Conservation (phyloP, 2,113 vertebrate species). For the Isichthys henryi region DNA sequence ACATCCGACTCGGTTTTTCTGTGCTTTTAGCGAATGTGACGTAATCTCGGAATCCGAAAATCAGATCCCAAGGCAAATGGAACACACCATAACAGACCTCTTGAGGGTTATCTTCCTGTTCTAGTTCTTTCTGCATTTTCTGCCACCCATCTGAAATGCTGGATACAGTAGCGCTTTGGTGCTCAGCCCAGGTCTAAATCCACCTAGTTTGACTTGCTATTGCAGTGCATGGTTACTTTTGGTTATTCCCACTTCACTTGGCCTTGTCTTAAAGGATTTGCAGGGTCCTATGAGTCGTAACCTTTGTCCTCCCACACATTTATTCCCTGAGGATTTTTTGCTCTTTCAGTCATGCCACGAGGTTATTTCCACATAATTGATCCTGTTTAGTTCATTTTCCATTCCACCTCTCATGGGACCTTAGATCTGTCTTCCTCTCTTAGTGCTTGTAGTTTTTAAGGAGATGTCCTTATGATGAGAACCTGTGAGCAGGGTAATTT, state of each 20-base stretch:
- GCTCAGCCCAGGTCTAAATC: neutral
- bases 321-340: neutral
- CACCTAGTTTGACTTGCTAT: neutral
- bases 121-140: neutral
- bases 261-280: neutral
- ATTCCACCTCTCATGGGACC: neutral
- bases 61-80: too few relatives aligned
- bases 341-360: neutral
- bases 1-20: too few relatives aligned
- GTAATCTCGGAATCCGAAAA: too few relatives aligned
- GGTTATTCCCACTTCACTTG: neutral
- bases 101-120: neutral
- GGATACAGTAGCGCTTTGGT: neutral
- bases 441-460: neutral
- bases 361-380: neutral
- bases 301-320: neutral
- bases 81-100: neutral
- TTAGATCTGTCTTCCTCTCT: neutral
- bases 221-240: neutral
- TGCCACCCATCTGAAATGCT: neutral
- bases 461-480: neutral
- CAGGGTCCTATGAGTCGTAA: neutral
- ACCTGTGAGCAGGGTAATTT: neutral
- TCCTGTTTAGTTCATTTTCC: neutral
- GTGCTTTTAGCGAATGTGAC: too few relatives aligned